Evolutionary conservation across 1,140 invertebrate species (phyloP).

Genomic region (Phthorimaea operculella): DNA sequence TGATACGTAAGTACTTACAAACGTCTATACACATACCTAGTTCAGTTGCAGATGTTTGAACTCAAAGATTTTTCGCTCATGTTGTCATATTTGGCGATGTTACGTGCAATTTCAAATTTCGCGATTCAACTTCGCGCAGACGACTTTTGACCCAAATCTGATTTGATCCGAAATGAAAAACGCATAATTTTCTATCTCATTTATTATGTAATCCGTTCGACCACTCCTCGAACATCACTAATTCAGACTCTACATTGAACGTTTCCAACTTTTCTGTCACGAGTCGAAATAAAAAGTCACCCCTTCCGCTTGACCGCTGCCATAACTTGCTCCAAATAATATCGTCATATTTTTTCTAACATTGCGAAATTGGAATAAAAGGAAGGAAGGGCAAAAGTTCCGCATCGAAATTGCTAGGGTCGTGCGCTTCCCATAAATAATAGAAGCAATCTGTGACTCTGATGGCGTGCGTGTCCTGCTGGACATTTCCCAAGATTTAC

Average conservation of each 20-base stretch:
- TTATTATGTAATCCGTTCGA: not conserved
- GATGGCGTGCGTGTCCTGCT: slow-evolving; percentile 10
- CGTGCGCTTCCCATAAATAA: slow-evolving; percentile 55
- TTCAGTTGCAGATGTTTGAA: no score
- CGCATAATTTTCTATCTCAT: not conserved
- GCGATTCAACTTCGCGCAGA: no score
- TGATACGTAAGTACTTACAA: no score
- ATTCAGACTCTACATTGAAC: slow-evolving; percentile 4
- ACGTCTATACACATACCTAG: no score
- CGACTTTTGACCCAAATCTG: no score
- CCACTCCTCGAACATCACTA: not conserved
- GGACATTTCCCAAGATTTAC: not conserved
- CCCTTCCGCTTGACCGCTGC: slow-evolving; percentile 48
- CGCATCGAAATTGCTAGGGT: slow-evolving; percentile 53
- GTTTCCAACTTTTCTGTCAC: slow-evolving; percentile 22
- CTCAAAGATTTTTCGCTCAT: no score
- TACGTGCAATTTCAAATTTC: no score
- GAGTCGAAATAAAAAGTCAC: slow-evolving; percentile 41
- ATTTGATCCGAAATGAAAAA: no score
- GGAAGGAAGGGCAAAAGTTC: slow-evolving; percentile 46
- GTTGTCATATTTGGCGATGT: no score
- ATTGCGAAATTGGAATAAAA: slow-evolving; percentile 56
- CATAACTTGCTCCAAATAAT: slow-evolving; percentile 53
- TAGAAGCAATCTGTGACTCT: slow-evolving; percentile 50
- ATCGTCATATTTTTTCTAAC: slow-evolving; percentile 63